Evolutionary conservation across 1,140 invertebrate genomes (phyloP), one percentile per base, ranked within the genome.

Genomic region (Listronotus bonariensis): DNA sequence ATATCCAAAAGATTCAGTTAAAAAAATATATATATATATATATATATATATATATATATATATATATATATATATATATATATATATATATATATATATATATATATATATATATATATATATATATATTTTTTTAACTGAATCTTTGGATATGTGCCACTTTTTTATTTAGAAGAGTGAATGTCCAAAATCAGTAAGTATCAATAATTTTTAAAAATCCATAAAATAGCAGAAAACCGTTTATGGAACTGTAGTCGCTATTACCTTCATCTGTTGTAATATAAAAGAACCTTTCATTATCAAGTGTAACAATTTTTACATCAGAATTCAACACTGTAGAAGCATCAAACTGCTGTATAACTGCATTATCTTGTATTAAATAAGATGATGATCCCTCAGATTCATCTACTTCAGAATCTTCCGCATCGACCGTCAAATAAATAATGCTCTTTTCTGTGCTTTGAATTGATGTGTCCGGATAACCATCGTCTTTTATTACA

Each of bases 221-320:
- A n/a, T n/a, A n/a, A n/a, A n/a, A n/a, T n/a, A n/a, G n/a, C n/a
- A n/a, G n/a, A n/a, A n/a, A n/a, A n/a, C n/a, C n/a, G n/a, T n/a
- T n/a, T n/a, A n/a, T n/a, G n/a, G n/a, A n/a, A n/a, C 10, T 17
- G 10, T 26, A 17, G 43, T 11, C 3, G 42, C 0, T 14, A 38
- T 41, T 52, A 68, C 61, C 67, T 54, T 56, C 40, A 51, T 42
- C 51, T 5, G 18, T 53, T 7, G 65, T 62, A 38, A 67, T 67
- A 49, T 57, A 58, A 55, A 68, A 70, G 14, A 68, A 65, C 17
- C 58, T 48, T 7, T 64, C 61, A 65, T 70, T 58, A n/a, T 63
- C 67, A 12, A 72, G n/a, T 34, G 57, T 68, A 14, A 72, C 62
- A 41, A 72, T 51, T 59, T 70, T 69, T 11, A 72, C 45, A 62